Base-by-base conservation (phyloP, 1,140 invertebrate species). In the Bilobella aurantiaca region DNA sequence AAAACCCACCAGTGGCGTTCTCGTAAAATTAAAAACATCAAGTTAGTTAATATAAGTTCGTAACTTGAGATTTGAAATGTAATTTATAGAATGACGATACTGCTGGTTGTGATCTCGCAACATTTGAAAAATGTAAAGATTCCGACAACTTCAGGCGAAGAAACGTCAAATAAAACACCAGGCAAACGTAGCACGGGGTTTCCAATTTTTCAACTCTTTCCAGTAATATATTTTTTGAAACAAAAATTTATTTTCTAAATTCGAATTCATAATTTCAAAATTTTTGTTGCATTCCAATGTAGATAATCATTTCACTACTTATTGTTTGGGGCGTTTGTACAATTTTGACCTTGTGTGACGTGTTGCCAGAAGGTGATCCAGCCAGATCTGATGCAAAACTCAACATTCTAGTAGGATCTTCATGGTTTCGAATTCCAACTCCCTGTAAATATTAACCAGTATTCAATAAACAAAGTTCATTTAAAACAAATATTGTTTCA, bases 291-390 rank as follows among this genome's bases (percentile, higher is more conserved):
- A 12, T n/a, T n/a, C n/a, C 5, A 23, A 14, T 56, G 1, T 71
- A 90, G 88, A 87, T 91, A 2, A 77, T 93, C 49, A 74, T 93
- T 46, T 87, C 90, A 0, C 88, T 93, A 68, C 75, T 84, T 0
- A 82, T 89, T 30, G 86, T 90, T 81, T 93, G 90, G 90, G 79
- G 79, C 1, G 76, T 91, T 1, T 91, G 88, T 74, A 81, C 80
- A 0, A 82, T 91, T 27, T 76, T 93, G 37, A 93, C 90, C 0
- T n/a, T n/a, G n/a, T n/a, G 83, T 0, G 81, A 86, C 66, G 78
- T 82, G 2, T 79, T 92, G 14, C 82, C 84, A 0, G 72, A 76
- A 1, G 84, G 83, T 1, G 87, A 90, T 78, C 82, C 84, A 1
- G 88, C 87, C 0, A 79, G 90, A 58, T 88, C 89, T 0, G 90